Base-by-base conservation (phyloP, 2,797 vertebrate species). In the Sebastes iracundus region DNA sequence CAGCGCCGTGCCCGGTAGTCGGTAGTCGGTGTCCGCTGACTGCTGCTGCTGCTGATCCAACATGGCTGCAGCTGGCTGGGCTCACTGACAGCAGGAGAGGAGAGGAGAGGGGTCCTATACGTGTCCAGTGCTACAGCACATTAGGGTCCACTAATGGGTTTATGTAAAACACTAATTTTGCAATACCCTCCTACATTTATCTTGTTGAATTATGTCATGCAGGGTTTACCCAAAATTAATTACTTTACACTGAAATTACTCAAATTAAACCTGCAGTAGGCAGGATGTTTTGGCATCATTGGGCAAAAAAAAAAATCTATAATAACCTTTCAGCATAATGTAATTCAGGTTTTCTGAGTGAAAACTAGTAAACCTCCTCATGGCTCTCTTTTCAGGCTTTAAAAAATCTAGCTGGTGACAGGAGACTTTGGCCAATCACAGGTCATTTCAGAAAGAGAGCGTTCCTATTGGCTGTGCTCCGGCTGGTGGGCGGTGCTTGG, bases 1-100 rank as follows among this genome's bases (percentile, higher is more conserved):
- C 93, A 95, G 94, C 93, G 93, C 93, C 93, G 93, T 94, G 72
- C 84, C 91, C 92, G 92, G 93, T 56, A 62, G 92, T 88, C 92
- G 92, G 93, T 56, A 62, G 92, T 88, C 59, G 79, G 79, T 65
- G 90, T 93, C 92, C 92, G 90, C 92, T 93, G 92, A 92, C 77
- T 27, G 84, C 84, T 35, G 77, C 75, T 70, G 83, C 77, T 73
- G 86, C 67, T 79, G 78, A 79, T 86, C 87, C 93, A 95, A 94
- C 90, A 95, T 94, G 93, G 94, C 94, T 90, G 93, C 91, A 95
- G 88, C 90, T 90, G 89, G 77, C 59, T 74, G 87, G 60, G 71
- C 76, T 71, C 75, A 64, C 75, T 75, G 88, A 72, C 87, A 88
- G 92, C 23, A 58, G 25, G 60, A 79, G 23, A 58, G 25, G 60